Evolutionary conservation across 2,797 vertebrate species (phyloP), one percentile per base, ranked within the genome.

Genomic region (Choloepus didactylus): DNA sequence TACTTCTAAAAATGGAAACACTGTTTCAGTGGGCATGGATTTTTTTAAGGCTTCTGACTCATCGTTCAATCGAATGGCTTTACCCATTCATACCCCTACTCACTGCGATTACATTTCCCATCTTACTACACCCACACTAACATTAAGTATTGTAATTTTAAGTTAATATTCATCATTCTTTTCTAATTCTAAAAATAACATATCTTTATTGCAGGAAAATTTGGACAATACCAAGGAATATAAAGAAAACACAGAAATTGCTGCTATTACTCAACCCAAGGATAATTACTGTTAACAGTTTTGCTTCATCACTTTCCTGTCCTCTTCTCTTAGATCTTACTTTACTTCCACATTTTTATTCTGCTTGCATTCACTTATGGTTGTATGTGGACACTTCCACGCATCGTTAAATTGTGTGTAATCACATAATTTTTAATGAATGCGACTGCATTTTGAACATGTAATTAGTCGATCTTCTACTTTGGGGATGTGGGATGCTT

Each of bases 361-460:
- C 46, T 46, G 38, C 31, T 69, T 60, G 2, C 9, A 3, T 21
- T 62, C 66, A 8, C 16, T 15, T 6, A 62, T 2, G 6, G 23
- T 27, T 4, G 1, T 6, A 1, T 0, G 0, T 4, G 77, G 60
- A 21, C 27, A 3, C 15, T 5, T n/a, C 23, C 54, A 60, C n/a
- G 44, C 6, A 0, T 29, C 18, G 0, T 14, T 11, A 18, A 6
- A 0, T 25, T 21, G 15, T 15, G 0, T 19, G 62, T 2, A 11
- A 23, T 5, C 60, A 11, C 6, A 2, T 35, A 64, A 15, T 25
- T 54, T 54, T 21, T 16, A 60, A 41, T 1, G 5, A 64, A 38
- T 10, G 18, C 11, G 0, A 0, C 9, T 1, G 6, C 1, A 0
- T 9, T 18, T 70, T 3, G 29, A 76, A 44, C 38, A 3, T 27